phyloP scores from a whole-genome alignment of 2,113 vertebrate species.

The Sturnus vulgaris region DNA sequence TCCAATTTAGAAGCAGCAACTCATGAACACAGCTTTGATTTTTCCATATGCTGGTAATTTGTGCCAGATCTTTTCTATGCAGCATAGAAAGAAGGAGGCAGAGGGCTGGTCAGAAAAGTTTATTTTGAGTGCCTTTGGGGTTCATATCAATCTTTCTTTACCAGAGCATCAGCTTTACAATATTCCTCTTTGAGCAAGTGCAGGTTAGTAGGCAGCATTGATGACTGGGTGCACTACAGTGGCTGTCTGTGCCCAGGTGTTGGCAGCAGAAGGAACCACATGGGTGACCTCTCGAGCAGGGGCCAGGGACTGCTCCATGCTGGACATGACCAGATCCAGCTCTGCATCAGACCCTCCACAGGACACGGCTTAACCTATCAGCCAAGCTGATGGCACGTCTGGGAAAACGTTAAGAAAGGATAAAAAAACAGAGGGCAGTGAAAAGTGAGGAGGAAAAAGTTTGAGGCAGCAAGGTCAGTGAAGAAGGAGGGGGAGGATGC shows the following conservation, averaged over 20 bases:
- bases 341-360: not conserved
- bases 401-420: not conserved
- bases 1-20: not conserved
- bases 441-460: not conserved
- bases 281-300: not conserved
- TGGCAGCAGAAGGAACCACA: not conserved
- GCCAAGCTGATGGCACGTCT: accelerated
- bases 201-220: not conserved
- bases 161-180: not conserved
- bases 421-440: not conserved
- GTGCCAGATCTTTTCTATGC: not conserved
- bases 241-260: not conserved
- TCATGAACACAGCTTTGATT: not conserved
- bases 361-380: not conserved
- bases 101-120: not conserved
- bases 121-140: not conserved
- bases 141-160: not conserved
- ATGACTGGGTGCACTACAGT: not conserved
- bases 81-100: not conserved
- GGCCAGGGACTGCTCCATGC: not conserved
- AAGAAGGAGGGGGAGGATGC: not conserved
- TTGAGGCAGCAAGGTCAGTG: not conserved
- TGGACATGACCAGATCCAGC: not conserved
- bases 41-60: not conserved
- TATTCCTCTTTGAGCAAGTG: not conserved